Evolutionary conservation across 2,113 vertebrate species (phyloP), one percentile per base, ranked within the genome.

Genomic region (Sinocyclocheilus anophthalmus): DNA sequence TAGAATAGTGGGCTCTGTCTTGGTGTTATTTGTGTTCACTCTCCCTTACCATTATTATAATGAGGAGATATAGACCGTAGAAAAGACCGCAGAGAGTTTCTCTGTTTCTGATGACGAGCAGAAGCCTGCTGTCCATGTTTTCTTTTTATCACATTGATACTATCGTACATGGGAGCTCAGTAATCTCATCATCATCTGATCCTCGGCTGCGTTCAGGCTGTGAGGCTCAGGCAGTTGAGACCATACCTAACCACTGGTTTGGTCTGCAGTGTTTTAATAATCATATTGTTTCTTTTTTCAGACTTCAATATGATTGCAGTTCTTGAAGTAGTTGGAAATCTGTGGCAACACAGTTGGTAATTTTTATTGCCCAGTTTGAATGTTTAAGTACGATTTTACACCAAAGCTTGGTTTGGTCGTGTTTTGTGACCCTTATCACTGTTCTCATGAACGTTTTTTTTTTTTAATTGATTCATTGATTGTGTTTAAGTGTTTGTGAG

Each of bases 131-230:
- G 65, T 85, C 69, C 57, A 84, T 76, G 33, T 69, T 77, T 91
- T 72, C 18, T 67, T 82, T 90, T 88, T 88, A 89, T 90, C 86
- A 87, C 83, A 84, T 73, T 85, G 82, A 89, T 88, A 79, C 30
- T 37, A 85, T 82, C 45, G 53, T 63, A 85, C 88, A 82, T 42
- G 45, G 88, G 61, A 75, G 26, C 37, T 57, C 50, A 39, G 48
- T 80, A 75, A 87, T 86, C 81, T 70, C 76, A 84, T 82, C 61
- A 59, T 24, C 33, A 33, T n/a, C 67, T 65, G 22, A 48, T 50
- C 75, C 57, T 77, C 39, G 50, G 65, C 78, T 80, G 30, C 63
- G 73, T 55, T 73, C 76, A 59, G 63, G 57, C 70, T 83, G 7
- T 78, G 24, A 55, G 48, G 42, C 3, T 72, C 33, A 37, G 59